These are phyloP conservation scores for Drosophila kanekoi DNA, from an alignment of 2,888 invertebrate species.

Conservation along the genomic window DNA sequence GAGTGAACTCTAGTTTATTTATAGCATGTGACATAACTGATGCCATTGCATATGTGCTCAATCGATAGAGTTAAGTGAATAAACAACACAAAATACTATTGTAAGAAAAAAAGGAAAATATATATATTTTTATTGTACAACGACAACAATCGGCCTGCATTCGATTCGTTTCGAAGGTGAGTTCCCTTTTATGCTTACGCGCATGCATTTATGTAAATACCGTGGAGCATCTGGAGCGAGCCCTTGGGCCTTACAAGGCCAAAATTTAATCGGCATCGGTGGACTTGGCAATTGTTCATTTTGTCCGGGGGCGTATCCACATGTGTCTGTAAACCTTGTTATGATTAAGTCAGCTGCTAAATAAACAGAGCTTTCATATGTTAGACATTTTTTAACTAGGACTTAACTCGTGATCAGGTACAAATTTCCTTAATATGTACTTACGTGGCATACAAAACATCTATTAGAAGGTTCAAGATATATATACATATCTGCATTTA, in stretches of 20 bases:
- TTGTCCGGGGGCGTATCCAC: constrained; percentile 18
- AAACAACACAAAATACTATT: constrained; percentile 9
- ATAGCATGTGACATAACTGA: not conserved
- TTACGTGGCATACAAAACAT: too few species aligned
- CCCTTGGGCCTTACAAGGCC: constrained; percentile 48
- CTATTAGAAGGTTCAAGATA: too few species aligned
- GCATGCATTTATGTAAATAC: constrained; percentile 46
- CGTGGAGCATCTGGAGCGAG: constrained; percentile 52
- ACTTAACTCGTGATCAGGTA: too few species aligned
- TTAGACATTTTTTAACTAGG: too few species aligned
- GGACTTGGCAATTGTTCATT: constrained; percentile 26
- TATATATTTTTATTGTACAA: constrained; percentile 34
- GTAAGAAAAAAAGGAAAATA: constrained; percentile 9
- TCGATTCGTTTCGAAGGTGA: constrained; percentile 53
- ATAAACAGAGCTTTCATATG: too few species aligned
- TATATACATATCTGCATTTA: too few species aligned
- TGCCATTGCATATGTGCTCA: not conserved
- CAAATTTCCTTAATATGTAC: too few species aligned
- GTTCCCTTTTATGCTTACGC: constrained; percentile 45
- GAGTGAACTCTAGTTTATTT: not conserved
- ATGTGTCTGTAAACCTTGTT: not conserved
- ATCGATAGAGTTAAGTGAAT: constrained; percentile 10
- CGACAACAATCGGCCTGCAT: constrained; percentile 55
- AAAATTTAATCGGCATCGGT: constrained; percentile 8
- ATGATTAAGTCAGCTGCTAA: too few species aligned